Evolutionary conservation across 2,888 invertebrate genomes (phyloP).

Genomic region (Lasioglossum oenotherae): DNA sequence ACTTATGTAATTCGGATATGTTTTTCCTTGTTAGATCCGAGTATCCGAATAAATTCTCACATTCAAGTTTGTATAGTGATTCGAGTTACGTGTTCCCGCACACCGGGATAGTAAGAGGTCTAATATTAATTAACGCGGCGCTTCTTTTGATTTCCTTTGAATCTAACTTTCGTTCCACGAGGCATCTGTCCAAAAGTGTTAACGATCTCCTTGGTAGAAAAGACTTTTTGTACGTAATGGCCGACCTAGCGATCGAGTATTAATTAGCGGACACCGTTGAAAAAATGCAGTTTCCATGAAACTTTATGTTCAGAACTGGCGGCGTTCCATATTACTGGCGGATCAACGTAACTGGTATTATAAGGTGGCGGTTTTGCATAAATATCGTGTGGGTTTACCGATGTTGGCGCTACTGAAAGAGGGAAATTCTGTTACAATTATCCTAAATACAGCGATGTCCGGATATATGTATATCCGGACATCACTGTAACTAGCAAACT

Average conservation of each 20-base stretch:
- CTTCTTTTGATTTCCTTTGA: neutral
- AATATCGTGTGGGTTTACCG: constrained; percentile 69
- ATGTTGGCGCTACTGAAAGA: constrained; percentile 60
- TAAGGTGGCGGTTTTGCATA: constrained; percentile 79
- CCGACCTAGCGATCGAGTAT: neutral
- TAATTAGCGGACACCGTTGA: neutral
- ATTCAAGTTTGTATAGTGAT: neutral
- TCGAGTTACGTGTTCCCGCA: neutral
- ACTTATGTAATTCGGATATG: neutral
- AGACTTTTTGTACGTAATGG: neutral
- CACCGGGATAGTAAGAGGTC: neutral
- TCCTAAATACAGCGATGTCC: neutral
- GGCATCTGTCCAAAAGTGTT: neutral
- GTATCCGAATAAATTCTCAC: neutral
- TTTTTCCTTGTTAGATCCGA: neutral
- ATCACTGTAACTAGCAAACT: neutral
- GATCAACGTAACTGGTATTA: constrained; percentile 73
- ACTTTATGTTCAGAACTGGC: constrained; percentile 1
- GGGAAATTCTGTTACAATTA: constrained; percentile 4
- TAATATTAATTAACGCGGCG: neutral
- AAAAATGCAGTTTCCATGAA: neutral
- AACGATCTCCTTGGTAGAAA: neutral
- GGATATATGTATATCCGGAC: neutral
- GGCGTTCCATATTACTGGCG: constrained; percentile 4
- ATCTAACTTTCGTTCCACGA: neutral